Percentiles rank a stretch among this genome's conserved stretches.
These are phyloP conservation scores for Rhodeus uyekii DNA, from an alignment of 2,797 vertebrate species.

Conservation along the genomic window DNA sequence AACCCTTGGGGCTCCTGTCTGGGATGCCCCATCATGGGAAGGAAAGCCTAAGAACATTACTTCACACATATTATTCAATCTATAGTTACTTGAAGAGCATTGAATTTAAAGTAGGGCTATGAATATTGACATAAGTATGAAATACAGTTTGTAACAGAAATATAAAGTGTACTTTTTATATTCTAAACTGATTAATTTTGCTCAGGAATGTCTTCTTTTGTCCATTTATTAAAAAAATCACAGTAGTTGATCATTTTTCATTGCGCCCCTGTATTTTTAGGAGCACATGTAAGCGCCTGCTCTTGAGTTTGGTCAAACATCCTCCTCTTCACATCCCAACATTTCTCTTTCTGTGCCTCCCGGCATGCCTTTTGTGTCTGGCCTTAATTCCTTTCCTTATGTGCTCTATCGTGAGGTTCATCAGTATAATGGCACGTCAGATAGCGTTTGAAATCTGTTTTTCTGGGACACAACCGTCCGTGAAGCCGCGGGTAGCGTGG, in stretches of 20 bases:
- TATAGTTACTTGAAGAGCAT: no score
- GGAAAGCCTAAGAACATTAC: neutral
- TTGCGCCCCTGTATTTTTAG: no score
- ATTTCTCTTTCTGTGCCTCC: conserved; percentile 15
- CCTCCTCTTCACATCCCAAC: neutral
- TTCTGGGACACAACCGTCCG: conserved; percentile 58
- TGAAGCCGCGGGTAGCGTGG: conserved; percentile 50
- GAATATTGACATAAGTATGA: neutral
- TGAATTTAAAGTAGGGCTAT: neutral
- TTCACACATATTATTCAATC: neutral
- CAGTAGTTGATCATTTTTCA: neutral
- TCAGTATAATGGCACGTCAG: conserved; percentile 58
- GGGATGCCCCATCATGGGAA: no score
- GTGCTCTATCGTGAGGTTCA: conserved; percentile 50
- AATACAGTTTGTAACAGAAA: neutral
- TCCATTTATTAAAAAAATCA: neutral
- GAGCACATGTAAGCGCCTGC: no score
- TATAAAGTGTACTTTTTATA: neutral
- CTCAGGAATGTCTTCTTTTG: neutral
- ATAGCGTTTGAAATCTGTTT: conserved; percentile 53
- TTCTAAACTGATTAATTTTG: neutral
- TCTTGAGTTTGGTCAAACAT: neutral
- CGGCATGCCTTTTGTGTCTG: neutral
- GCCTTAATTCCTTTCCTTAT: neutral
- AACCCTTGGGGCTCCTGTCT: neutral